Evolutionary conservation across 2,888 invertebrate genomes (phyloP), one percentile per base, ranked within the genome.

Genomic region (Holacanthella duospinosa): DNA sequence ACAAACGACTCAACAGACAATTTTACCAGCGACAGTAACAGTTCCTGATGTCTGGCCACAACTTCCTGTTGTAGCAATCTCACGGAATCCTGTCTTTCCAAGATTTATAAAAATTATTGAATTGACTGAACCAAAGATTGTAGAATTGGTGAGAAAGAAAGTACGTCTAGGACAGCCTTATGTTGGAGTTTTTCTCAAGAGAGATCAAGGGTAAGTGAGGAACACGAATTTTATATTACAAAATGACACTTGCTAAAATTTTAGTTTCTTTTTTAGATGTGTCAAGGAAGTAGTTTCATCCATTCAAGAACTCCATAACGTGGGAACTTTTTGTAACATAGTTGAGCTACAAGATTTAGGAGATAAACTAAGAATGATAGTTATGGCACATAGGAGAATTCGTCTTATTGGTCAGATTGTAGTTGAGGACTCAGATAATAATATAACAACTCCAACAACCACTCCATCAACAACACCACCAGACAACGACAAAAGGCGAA

Each of bases 321-420:
- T 95, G 28, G 99, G 99, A 9, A 92, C 95, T 1, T 99, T 99
- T 78, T 97, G 94, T 9, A 95, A 97, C 80, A 96, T 99, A 70
- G 92, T 94, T 73, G 97, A 99, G 78, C 85, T 99, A 80, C 94
- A 96, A 77, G 96, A 96, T 76, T 82, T 94, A 76, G 95, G 93
- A 4, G 92, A 90, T 75, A 87, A 87, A 76, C 77, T 95, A 58
- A 82, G 93, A 64, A 83, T 99, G 74, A 93, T 99, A 2, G 88
- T 97, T 9, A 93, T 93, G 86, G 96, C 93, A 0, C 94, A 96
- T 77, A 80, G 96, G 64, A 82, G 95, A 68, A 89, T 93, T 44
- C 85, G 84, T 77, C 87, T 92, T 36, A 85, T 86, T 0, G 86
- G 86, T 9, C 89, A 89, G 77, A 83, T 92, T 70, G 77, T 87